Evolutionary conservation across 2,888 invertebrate species (phyloP).

Genomic region (Branchipolynoe longqiensis): DNA sequence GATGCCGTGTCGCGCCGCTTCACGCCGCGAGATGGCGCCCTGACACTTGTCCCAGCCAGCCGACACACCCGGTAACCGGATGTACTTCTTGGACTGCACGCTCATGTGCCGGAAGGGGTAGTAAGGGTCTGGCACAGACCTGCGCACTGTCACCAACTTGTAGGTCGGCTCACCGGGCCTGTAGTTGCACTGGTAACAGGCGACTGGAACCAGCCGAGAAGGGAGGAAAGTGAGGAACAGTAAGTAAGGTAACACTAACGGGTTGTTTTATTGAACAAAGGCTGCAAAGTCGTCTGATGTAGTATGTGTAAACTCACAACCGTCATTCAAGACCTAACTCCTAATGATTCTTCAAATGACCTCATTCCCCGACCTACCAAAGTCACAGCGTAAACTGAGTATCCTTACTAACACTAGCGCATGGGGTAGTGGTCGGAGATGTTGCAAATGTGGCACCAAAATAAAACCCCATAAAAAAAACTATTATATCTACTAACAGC

Average conservation of each 20-base stretch:
- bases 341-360: too few species aligned
- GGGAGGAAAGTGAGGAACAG: background rate
- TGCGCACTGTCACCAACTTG: background rate
- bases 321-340: too few species aligned
- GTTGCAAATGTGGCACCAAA: too few species aligned
- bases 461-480: too few species aligned
- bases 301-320: too few species aligned
- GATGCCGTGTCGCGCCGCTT: background rate
- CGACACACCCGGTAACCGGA: background rate
- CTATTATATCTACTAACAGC: too few species aligned
- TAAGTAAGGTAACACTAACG: too few species aligned
- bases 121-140: conserved; percentile 45
- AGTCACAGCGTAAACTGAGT: too few species aligned
- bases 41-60: conserved; percentile 51
- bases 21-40: conserved; percentile 10
- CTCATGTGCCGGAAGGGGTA: conserved; percentile 39
- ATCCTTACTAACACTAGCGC: too few species aligned
- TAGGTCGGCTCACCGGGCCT: conserved; percentile 1
- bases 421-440: too few species aligned
- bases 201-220: background rate
- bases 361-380: too few species aligned
- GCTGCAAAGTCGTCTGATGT: too few species aligned
- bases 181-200: conserved; percentile 54
- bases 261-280: background rate
- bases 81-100: background rate